Evolutionary conservation across 2,888 invertebrate species (phyloP), one percentile per base, ranked within the genome.

Genomic region (Meiosimyza decipiens): DNA sequence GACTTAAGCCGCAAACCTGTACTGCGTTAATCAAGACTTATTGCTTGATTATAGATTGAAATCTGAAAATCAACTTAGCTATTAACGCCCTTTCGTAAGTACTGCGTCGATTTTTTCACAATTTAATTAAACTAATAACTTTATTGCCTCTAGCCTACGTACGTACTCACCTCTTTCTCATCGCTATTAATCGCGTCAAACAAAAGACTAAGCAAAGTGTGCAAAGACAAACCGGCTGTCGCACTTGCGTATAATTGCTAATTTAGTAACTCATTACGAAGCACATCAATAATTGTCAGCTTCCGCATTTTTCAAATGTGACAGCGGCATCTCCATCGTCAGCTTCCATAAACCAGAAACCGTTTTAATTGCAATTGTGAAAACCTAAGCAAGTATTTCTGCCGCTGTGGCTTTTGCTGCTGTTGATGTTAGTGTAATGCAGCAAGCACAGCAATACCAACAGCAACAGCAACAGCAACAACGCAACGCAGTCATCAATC

Each of bases 21-120:
- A 12, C 16, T 12, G 11, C 1, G 22, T 16, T 28, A 15, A 2
- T 18, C 60, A 50, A 55, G 71, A 74, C 52, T 74, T 72, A 75
- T 76, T 73, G 73, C 75, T 54, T 63, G 63, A 66, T 73, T 40
- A 62, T 57, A 40, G 5, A n/a, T 51, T n/a, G 62, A 33, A n/a
- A 50, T 54, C 57, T 18, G n/a, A n/a, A 40, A 40, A 40, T 40
- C 40, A 40, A 54, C 54, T 18, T 54, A 6, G 1, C 54, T 54
- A 12, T 16, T 18, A 28, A 28, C 9, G 3, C 16, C 28, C 22
- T 22, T n/a, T 57, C 18, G 5, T 9, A 54, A 16, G 28, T 9
- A n/a, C 2, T 9, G 40, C 12, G 60, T 22, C 40, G 15, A 16
- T 16, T 40, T 62, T 28, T 40, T 40, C 16, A 62, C 62, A 40